Evolutionary conservation across 2,797 vertebrate genomes (phyloP).

Genomic region (Enoplosus armatus): DNA sequence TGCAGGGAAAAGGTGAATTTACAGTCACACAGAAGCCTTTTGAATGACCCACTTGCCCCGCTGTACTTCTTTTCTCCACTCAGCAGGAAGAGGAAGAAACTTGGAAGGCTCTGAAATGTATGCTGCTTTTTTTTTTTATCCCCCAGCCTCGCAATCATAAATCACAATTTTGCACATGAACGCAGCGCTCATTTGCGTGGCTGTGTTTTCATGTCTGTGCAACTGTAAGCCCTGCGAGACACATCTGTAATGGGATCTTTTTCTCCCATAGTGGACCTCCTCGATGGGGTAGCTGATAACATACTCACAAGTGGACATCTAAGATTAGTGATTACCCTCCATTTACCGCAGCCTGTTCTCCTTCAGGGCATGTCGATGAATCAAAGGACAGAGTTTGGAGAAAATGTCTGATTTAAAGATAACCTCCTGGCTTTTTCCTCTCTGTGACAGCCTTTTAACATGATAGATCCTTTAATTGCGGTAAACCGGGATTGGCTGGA

Average conservation of each 20-base stretch:
- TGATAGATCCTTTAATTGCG: constrained; percentile 65
- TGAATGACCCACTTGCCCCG: constrained; percentile 11
- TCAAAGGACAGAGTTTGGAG: constrained; percentile 57
- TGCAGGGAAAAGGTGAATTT: constrained; percentile 28
- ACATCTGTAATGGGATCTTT: constrained; percentile 70
- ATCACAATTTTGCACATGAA: constrained; percentile 37
- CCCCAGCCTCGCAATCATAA: constrained; percentile 16
- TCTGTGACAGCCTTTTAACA: constrained; percentile 69
- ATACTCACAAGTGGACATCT: constrained; percentile 63
- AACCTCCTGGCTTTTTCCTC: constrained; percentile 60
- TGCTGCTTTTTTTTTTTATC: not conserved
- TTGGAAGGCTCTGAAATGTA: constrained; percentile 37
- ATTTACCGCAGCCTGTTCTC: constrained; percentile 65
- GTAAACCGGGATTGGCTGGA: constrained; percentile 44
- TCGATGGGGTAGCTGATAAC: constrained; percentile 69
- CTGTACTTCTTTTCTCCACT: constrained; percentile 9
- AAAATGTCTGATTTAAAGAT: constrained; percentile 73
- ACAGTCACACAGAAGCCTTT: not conserved
- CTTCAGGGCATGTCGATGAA: constrained; percentile 63
- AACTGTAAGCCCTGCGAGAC: constrained; percentile 18
- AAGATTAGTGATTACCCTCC: constrained; percentile 75
- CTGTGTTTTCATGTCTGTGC: not conserved
- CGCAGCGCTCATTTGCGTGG: not conserved
- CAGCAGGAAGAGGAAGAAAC: constrained; percentile 21
- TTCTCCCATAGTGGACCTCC: constrained; percentile 44